These are phyloP conservation scores for Pitangus sulphuratus DNA, from an alignment of 2,797 vertebrate genomes.

Conservation along the genomic window DNA sequence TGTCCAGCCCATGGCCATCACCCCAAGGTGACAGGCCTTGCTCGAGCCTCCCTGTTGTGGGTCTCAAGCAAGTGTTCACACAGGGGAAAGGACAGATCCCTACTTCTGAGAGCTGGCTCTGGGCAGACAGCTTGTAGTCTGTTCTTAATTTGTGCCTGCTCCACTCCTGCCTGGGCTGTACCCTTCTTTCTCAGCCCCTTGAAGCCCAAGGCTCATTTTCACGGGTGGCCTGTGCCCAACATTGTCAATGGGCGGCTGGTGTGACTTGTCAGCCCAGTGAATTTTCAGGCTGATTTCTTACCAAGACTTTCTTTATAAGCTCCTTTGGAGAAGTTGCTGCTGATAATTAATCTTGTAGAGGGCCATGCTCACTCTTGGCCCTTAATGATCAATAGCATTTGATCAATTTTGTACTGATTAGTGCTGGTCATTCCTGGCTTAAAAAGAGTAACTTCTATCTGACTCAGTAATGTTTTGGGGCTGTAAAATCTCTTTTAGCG, in stretches of 20 bases:
- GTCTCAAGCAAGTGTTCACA: neutral
- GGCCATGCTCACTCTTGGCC: neutral
- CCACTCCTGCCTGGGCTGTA: neutral
- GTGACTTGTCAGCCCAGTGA: neutral
- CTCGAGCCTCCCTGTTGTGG: fast-evolving
- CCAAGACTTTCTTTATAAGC: fast-evolving
- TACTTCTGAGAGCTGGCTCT: neutral
- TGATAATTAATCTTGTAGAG: neutral
- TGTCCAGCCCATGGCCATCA: neutral
- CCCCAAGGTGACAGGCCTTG: neutral
- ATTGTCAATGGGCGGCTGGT: neutral
- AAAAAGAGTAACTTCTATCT: neutral
- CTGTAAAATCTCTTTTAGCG: neutral
- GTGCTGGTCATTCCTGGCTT: neutral
- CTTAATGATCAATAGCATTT: neutral
- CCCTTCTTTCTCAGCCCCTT: neutral
- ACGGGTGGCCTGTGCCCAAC: neutral
- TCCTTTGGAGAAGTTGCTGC: neutral
- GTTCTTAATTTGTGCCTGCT: neutral
- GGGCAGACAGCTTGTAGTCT: neutral
- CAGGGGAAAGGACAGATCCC: neutral
- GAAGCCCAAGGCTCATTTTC: neutral
- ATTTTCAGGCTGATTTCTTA: neutral
- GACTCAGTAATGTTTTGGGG: neutral
- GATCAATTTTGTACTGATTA: conserved; percentile 6